These are phyloP conservation scores for Ammodytes dubius DNA, from an alignment of 2,113 vertebrate genomes.

Conservation along the genomic window DNA sequence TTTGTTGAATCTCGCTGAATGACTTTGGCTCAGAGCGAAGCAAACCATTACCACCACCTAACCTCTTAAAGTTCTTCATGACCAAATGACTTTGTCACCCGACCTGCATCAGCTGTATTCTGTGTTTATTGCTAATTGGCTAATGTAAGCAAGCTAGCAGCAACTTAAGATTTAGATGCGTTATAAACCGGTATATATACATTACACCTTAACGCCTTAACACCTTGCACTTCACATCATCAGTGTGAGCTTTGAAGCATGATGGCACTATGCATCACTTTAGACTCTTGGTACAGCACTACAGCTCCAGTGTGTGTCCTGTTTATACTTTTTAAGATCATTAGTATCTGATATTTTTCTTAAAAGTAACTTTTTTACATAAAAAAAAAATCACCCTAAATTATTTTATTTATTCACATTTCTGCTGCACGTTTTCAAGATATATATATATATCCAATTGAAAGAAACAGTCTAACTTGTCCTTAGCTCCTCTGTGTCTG, in stretches of 20 bases:
- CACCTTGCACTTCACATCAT: too few relatives aligned
- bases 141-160: background rate
- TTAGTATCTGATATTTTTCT: background rate
- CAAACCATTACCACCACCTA: too few relatives aligned
- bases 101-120: background rate
- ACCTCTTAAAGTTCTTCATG: too few relatives aligned
- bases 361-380: background rate
- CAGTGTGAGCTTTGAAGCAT: background rate
- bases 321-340: background rate
- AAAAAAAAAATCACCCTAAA: background rate
- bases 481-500: constrained; percentile 10
- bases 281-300: background rate
- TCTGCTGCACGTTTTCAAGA: too few relatives aligned
- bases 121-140: background rate
- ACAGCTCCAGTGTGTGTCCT: background rate
- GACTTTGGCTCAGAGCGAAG: background rate
- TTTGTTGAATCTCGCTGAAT: background rate
- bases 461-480: background rate
- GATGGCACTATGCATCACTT: background rate
- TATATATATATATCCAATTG: background rate
- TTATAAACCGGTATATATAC: too few relatives aligned
- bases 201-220: too few relatives aligned
- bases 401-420: background rate
- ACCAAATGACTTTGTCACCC: background rate
- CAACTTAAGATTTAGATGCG: too few relatives aligned